Evolutionary conservation across 2,888 invertebrate species (phyloP).

Genomic region (Leucophenga maculata): DNA sequence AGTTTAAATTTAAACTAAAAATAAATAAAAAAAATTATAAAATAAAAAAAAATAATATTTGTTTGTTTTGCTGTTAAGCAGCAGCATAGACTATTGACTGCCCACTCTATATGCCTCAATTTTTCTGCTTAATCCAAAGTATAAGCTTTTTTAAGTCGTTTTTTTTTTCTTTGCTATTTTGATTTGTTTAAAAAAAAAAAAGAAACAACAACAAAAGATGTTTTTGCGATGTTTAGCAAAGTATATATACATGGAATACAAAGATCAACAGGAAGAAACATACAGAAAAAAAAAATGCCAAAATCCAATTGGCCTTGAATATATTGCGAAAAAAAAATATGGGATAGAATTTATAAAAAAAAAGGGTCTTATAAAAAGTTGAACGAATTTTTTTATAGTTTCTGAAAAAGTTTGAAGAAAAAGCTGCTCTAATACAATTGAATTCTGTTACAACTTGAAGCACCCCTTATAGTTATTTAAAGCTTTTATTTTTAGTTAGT

Average conservation of each 20-base stretch:
- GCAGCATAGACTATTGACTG: too few species aligned
- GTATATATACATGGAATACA: neutral
- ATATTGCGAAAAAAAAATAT: too few species aligned
- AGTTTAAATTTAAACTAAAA: neutral
- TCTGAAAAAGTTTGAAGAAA: too few species aligned
- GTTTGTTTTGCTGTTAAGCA: neutral
- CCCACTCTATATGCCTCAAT: too few species aligned
- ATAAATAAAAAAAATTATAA: neutral
- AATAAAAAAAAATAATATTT: constrained; percentile 1
- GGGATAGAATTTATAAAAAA: too few species aligned
- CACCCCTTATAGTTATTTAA: too few species aligned
- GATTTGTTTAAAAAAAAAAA: neutral
- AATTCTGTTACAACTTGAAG: too few species aligned
- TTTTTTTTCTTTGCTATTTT: neutral
- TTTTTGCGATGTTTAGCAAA: neutral
- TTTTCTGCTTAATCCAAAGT: too few species aligned
- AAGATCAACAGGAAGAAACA: constrained; percentile 3
- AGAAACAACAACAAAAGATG: neutral
- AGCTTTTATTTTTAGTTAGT: neutral
- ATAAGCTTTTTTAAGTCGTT: too few species aligned
- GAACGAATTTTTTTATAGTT: too few species aligned
- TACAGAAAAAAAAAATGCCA: neutral
- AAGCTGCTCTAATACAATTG: too few species aligned
- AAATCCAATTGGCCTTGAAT: constrained; percentile 2
- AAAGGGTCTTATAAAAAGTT: too few species aligned